phyloP scores from a whole-genome alignment of 2,113 vertebrate genomes.

The Boleophthalmus pectinirostris region DNA sequence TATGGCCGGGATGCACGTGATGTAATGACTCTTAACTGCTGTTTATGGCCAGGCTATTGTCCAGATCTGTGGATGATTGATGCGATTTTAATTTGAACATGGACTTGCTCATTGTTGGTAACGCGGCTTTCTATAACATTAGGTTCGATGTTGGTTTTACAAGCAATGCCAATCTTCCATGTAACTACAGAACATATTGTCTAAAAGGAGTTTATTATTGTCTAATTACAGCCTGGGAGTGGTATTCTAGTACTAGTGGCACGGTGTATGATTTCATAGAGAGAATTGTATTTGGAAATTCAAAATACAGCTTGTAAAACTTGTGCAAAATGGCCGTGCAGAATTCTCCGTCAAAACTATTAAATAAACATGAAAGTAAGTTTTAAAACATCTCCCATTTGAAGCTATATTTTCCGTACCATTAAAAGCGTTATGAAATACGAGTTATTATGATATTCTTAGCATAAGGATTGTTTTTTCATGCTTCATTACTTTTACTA shows the following conservation, averaged over 20 bases:
- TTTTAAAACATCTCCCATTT: conserved; percentile 48
- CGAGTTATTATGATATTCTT: conserved; percentile 52
- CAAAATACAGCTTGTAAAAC: conserved; percentile 32
- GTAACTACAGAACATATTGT: not conserved
- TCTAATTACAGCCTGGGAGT: not conserved
- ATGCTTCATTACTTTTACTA: conserved; percentile 52
- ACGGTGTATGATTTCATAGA: conserved; percentile 31
- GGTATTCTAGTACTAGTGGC: not conserved
- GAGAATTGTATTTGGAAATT: conserved; percentile 34
- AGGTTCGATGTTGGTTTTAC: not conserved
- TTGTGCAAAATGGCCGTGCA: conserved; percentile 31
- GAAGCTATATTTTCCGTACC: conserved; percentile 51
- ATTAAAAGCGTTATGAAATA: conserved; percentile 59
- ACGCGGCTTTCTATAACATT: not conserved
- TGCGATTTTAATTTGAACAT: conserved; percentile 5
- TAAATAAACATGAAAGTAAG: conserved; percentile 50
- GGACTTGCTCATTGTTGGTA: not conserved
- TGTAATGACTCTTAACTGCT: not conserved
- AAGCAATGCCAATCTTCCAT: conserved; percentile 5
- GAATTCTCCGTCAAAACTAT: conserved; percentile 26
- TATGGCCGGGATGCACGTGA: not conserved
- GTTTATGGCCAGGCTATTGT: conserved; percentile 1
- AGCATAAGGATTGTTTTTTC: conserved; percentile 46
- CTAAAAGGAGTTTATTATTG: not conserved
- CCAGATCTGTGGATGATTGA: not conserved